Conservation (phyloP, 2,888 invertebrate species). For the Zaprionus bogoriensis region DNA sequence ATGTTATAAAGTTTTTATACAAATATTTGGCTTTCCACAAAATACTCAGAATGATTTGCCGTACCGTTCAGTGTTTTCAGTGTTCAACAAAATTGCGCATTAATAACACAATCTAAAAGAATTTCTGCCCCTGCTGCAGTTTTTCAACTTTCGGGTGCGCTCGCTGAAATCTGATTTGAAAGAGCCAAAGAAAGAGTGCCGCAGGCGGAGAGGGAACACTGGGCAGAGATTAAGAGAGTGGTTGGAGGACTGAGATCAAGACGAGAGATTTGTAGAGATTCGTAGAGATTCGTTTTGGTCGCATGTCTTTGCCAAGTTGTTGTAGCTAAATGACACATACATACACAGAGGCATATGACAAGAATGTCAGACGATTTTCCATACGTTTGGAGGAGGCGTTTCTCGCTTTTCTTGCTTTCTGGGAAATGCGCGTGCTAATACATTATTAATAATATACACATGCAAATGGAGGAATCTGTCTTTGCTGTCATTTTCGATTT, state of each 20-base stretch:
- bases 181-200: constrained; percentile 17
- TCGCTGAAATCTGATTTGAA: constrained; percentile 30
- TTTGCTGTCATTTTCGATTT: constrained; percentile 10
- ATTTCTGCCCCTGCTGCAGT: constrained; percentile 55
- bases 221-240: background rate
- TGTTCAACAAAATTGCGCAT: constrained; percentile 43
- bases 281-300: constrained; percentile 62
- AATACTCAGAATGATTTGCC: constrained; percentile 8
- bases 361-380: constrained; percentile 44
- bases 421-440: constrained; percentile 63
- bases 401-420: constrained; percentile 10
- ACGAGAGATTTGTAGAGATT: too few species aligned
- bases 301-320: constrained; percentile 50
- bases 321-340: constrained; percentile 64
- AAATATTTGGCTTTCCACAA: constrained; percentile 19
- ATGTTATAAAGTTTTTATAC: constrained; percentile 9
- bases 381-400: constrained; percentile 26
- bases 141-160: too few species aligned
- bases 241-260: constrained; percentile 15
- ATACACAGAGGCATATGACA: constrained; percentile 54
- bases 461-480: constrained; percentile 48
- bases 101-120: constrained; percentile 9
- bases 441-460: constrained; percentile 67
- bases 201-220: background rate
- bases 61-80: constrained; percentile 6